A percentile compares a stretch with the other conserved stretches of the same genome.
These are phyloP conservation scores for Eremophila alpestris DNA, from an alignment of 2,797 vertebrate species.

Conservation along the genomic window DNA sequence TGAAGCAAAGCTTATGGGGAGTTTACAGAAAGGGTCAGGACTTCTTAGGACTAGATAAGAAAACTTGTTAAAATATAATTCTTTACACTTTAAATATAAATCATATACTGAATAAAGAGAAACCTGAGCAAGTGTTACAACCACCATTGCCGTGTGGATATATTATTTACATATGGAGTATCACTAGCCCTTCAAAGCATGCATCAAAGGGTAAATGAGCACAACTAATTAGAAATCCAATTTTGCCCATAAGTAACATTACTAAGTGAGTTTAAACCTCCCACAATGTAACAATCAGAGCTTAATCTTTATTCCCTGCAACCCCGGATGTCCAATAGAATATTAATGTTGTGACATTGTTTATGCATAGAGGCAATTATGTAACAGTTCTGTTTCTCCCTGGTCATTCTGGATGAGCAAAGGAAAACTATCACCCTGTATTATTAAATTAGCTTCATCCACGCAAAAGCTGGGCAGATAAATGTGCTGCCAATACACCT, in stretches of 20 bases:
- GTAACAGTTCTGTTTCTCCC: conserved; percentile 26
- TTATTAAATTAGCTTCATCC: not conserved
- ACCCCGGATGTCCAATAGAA: not conserved
- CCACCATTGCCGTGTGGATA: not conserved
- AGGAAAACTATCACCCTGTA: not conserved
- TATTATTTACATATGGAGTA: not conserved
- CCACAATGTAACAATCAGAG: conserved; percentile 5
- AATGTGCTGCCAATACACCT: not conserved
- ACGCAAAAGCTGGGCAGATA: not conserved
- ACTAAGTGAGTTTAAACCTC: conserved; percentile 38
- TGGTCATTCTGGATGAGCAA: not conserved
- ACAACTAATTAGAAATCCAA: conserved; percentile 60
- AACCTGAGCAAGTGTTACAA: not conserved
- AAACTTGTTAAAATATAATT: not conserved
- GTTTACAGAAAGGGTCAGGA: not conserved
- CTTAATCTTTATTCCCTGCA: conserved; percentile 37
- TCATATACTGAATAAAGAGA: not conserved
- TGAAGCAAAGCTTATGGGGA: not conserved
- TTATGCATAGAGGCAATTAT: conserved; percentile 47
- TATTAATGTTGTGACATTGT: conserved; percentile 38
- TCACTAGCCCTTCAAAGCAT: conserved; percentile 47
- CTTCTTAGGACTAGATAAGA: not conserved
- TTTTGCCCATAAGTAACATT: conserved; percentile 61
- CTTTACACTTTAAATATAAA: not conserved
- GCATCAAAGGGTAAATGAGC: conserved; percentile 30